Percentiles rank a stretch among this genome's conserved stretches.
phyloP scores from a whole-genome alignment of 2,888 invertebrate species.

The Tuta absoluta region DNA sequence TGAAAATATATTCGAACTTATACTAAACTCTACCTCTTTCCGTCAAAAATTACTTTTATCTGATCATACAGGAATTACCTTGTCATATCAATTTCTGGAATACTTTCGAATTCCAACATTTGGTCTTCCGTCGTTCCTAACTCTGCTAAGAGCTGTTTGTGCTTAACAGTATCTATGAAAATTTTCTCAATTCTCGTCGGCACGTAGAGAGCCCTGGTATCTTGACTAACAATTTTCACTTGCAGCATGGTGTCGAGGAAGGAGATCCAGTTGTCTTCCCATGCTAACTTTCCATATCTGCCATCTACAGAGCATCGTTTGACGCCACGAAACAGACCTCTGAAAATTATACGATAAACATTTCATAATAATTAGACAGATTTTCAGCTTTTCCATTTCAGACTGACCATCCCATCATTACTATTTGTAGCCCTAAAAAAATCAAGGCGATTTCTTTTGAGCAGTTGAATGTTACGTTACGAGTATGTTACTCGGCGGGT shows the following conservation, averaged over 20 bases:
- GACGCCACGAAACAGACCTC: slow-evolving; percentile 82
- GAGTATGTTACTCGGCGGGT: too few relatives aligned
- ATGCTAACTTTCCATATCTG: slow-evolving; percentile 78
- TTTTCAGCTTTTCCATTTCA: too few relatives aligned
- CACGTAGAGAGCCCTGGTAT: slow-evolving; percentile 85
- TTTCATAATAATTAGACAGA: too few relatives aligned
- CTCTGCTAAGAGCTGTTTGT: slow-evolving; percentile 73
- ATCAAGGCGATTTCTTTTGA: too few relatives aligned
- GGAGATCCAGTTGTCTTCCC: slow-evolving; percentile 93
- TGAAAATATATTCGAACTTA: slow-evolving; percentile 35
- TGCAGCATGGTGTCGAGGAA: slow-evolving; percentile 95
- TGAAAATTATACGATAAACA: slow-evolving; percentile 44
- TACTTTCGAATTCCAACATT: slow-evolving; percentile 69
- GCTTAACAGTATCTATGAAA: slow-evolving; percentile 84
- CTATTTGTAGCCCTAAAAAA: too few relatives aligned
- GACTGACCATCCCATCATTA: too few relatives aligned
- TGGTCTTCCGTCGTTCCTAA: neutral
- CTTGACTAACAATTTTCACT: slow-evolving; percentile 86
- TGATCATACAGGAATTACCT: slow-evolving; percentile 50
- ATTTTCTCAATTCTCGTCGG: slow-evolving; percentile 88
- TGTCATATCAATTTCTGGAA: slow-evolving; percentile 72
- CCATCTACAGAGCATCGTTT: slow-evolving; percentile 75
- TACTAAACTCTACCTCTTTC: neutral
- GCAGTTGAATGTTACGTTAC: too few relatives aligned
- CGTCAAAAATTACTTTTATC: neutral